These are phyloP conservation scores for Sturnus vulgaris DNA, from an alignment of 2,113 vertebrate species.

Conservation along the genomic window DNA sequence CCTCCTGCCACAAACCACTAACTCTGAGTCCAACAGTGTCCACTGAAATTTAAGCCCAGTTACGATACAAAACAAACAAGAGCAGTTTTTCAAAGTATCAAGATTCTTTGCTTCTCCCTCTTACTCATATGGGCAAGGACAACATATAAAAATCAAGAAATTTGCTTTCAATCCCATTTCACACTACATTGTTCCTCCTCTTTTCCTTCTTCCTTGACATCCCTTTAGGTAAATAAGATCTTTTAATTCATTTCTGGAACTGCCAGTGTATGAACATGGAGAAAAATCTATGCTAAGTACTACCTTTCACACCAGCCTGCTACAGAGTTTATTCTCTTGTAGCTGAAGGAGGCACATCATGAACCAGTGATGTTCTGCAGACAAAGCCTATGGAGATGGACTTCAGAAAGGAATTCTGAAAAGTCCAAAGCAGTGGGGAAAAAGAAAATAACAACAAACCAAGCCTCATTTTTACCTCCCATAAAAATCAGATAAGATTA, in stretches of 20 bases:
- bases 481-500: background rate
- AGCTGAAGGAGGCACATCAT: background rate
- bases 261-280: background rate
- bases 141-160: background rate
- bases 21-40: background rate
- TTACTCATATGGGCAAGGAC: background rate
- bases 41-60: background rate
- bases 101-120: background rate
- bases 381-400: background rate
- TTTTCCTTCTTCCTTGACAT: background rate
- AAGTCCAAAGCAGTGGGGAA: fast-evolving
- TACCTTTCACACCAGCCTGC: background rate
- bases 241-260: background rate
- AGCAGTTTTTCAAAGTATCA: background rate
- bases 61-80: background rate
- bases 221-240: background rate
- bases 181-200: background rate
- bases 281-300: background rate
- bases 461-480: background rate
- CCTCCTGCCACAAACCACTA: background rate
- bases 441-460: background rate
- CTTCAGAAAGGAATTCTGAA: background rate
- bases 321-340: background rate
- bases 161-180: background rate
- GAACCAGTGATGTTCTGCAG: background rate